Base-by-base conservation (phyloP, 2,797 vertebrate species). In the Tenualosa ilisha region DNA sequence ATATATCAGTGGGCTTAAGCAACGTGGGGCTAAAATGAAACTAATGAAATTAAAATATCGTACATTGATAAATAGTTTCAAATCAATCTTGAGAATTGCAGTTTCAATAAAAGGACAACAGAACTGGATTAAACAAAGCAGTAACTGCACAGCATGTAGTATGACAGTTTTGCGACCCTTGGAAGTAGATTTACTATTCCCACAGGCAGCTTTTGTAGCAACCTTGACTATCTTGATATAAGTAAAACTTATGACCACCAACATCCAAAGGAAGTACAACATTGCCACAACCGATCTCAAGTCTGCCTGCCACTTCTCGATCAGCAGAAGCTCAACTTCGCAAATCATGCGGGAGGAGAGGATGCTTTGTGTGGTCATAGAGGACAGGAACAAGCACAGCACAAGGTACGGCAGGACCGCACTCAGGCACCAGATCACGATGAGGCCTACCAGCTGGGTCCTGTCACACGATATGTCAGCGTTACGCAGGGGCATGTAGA, bases 1-100 rank as follows among this genome's bases (percentile, higher is more conserved):
- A 8, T 88, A 87, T 46, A 88, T 50, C 56, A 89, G 89, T 81
- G 86, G 84, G 81, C 86, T 88, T 17, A 89, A 51, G 75, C 88
- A 88, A 3, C 87, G 86, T 43, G 88, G 82, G 7, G 83, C 81
- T 8, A 83, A 72, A 15, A 84, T 63, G 43, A 89, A 88, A 37
- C 85, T 31, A 20, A 87, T 49, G 51, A 84, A 86, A 51, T 85
- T 59, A 12, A 75, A 85, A 81, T 85, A 88, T 56, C 86, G 53
- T n/a, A 86, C 50, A 51, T 85, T 75, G 2, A 81, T 24, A 50
- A 82, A 88, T 4, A 84, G 22, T 6, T 53, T 51, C 43, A 84
- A 8, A 83, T 88, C 54, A n/a, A 87, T 84, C 26, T 86, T 49
- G 26, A 83, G 37, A 37, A 89, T 49, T 11, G 37, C 83, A 6